Base-by-base conservation (phyloP, 2,797 vertebrate genomes). In the Carapus acus region DNA sequence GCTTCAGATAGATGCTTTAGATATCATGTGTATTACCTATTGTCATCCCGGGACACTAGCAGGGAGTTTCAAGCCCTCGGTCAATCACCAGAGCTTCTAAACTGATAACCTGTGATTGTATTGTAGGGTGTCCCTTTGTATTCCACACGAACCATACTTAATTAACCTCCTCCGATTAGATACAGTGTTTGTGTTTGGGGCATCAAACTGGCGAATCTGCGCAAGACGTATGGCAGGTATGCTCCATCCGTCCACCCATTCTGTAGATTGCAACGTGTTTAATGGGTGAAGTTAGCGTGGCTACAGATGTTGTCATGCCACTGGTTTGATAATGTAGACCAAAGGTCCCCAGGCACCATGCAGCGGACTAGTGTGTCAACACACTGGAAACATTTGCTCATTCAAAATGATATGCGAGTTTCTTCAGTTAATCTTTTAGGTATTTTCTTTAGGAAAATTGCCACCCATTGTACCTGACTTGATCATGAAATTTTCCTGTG, bases 131-230 rank as follows among this genome's bases (percentile, higher is more conserved):
- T 79, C 87, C 87, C 85, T 89, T 90, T 90, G 87, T 91, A 94
- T 93, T 91, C 88, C 80, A 83, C 91, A 82, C 85, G 87, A 90
- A 86, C 84, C 86, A 80, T 78, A 88, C 91, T 91, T 93, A 91
- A 94, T 94, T 94, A 89, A 77, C 83, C 78, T 71, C 82, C 86
- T 91, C 91, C 90, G 89, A 69, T 57, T 90, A 90, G 91, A 90
- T 83, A 86, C 89, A 92, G n/a, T n/a, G n/a, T 93, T 93, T 92
- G 89, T 84, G 82, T 89, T 87, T 86, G 83, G 87, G 82, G 87
- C 86, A 86, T 92, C 89, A 92, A 89, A 82, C 90, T 87, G 85
- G 81, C 83, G 78, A 78, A 82, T 81, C 83, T 62, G 80, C 71
- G 78, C 88, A 89, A 87, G 87, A 81, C 79, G 83, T 85, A 85